Evolutionary conservation across 2,888 invertebrate species (phyloP).

Genomic region (Dendrolimus pini): DNA sequence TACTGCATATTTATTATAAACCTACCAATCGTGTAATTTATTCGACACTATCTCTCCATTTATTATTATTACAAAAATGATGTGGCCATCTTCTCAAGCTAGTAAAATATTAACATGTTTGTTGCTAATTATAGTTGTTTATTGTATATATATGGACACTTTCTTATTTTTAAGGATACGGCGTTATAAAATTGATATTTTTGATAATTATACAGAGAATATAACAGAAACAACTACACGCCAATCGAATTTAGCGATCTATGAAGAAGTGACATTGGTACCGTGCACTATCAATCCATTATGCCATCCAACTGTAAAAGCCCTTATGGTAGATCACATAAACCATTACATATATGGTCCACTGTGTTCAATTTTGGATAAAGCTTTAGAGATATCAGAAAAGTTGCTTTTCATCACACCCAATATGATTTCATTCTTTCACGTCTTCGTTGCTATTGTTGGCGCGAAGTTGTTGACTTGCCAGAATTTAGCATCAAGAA

Average conservation of each 20-base stretch:
- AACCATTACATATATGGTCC: conserved; percentile 91
- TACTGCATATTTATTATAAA: neutral
- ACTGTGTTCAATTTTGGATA: conserved; percentile 83
- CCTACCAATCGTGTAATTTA: conserved; percentile 4
- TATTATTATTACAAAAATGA: conserved; percentile 59
- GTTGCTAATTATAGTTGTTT: conserved; percentile 75
- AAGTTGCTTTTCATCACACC: conserved; percentile 81
- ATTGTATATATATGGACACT: conserved; percentile 84
- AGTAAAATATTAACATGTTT: conserved; percentile 81
- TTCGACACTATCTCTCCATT: neutral
- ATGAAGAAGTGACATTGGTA: conserved; percentile 77
- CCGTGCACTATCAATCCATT: conserved; percentile 84
- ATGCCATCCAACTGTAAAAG: conserved; percentile 89
- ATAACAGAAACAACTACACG: conserved; percentile 30
- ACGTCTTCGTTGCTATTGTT: conserved; percentile 84
- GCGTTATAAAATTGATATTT: conserved; percentile 78
- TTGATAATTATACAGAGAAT: conserved; percentile 28
- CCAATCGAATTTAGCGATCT: conserved; percentile 32
- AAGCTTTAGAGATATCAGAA: conserved; percentile 79
- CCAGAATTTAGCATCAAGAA: conserved; percentile 81
- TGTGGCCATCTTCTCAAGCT: conserved; percentile 84
- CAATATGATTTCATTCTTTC: conserved; percentile 88
- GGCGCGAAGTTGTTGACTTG: conserved; percentile 86
- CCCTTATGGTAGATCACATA: conserved; percentile 87
- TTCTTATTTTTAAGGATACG: conserved; percentile 83